Evolutionary conservation across 2,797 vertebrate species (phyloP).

Genomic region (Mormyrops attenuatus): DNA sequence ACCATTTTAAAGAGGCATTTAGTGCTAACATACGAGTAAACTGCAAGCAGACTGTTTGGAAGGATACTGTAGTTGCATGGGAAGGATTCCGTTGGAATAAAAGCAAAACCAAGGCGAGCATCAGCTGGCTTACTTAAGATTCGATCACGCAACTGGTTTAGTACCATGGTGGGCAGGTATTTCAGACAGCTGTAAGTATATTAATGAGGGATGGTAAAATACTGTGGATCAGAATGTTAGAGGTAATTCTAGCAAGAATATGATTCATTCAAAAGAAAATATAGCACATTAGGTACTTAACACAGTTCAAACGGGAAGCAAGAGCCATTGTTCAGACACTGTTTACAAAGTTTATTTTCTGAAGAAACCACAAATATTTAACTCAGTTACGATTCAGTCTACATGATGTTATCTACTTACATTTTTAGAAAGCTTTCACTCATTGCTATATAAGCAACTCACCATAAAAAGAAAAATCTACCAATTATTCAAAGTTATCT

Average conservation of each 20-base stretch:
- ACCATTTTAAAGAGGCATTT: background rate
- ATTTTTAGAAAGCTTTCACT: background rate
- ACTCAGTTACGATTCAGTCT: background rate
- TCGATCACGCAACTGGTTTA: background rate
- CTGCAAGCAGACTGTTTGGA: background rate
- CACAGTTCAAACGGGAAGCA: background rate
- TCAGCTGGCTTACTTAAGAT: background rate
- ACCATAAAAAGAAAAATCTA: conserved; percentile 20
- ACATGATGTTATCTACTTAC: background rate
- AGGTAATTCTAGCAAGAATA: background rate
- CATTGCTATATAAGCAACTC: background rate
- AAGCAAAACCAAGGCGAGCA: background rate
- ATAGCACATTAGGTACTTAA: background rate
- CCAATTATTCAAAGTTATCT: conserved; percentile 2
- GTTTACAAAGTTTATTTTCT: background rate
- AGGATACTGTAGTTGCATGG: background rate
- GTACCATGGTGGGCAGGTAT: background rate
- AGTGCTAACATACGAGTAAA: background rate
- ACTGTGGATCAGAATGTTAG: background rate
- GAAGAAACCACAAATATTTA: background rate
- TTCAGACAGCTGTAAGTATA: background rate
- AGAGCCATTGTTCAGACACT: background rate
- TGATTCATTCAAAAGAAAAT: background rate
- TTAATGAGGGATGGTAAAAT: background rate
- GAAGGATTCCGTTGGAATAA: background rate